Base-by-base conservation (phyloP, 2,113 vertebrate species). In the Psilopsiagon aurifrons region DNA sequence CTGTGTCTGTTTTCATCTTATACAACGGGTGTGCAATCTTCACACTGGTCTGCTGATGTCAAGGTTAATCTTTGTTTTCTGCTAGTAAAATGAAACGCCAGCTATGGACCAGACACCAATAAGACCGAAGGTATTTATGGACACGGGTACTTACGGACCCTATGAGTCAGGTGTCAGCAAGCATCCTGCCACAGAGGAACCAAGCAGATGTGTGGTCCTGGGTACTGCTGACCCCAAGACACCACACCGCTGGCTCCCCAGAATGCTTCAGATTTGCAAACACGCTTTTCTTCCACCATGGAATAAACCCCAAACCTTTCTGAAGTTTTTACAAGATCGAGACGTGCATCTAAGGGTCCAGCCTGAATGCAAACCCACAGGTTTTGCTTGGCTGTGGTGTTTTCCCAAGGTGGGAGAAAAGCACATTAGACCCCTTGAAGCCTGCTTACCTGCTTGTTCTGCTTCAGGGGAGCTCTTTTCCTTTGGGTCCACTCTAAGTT, bases 311-410 rank as follows among this genome's bases (percentile, higher is more conserved):
- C 27, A 88, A 57, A 62, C 13, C 33, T 60, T 85, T 20, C 10
- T 0, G 37, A 83, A 63, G 29, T 5, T 88, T 83, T 46, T 66
- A 29, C 13, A 80, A 54, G 81, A 86, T 14, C 2, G 10, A 51
- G 33, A 54, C 66, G 39, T 64, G 49, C 47, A 75, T 6, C 0
- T 0, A 90, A 12, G 17, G 13, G 10, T 35, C 17, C 1, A 1
- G 77, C 85, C 1, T 77, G 33, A 91, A 88, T n/a, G 11, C 62
- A 81, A 94, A 91, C 1, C 24, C 6, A 6, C 0, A 37, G n/a
- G 19, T n/a, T 86, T 78, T 77, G n/a, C 20, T 59, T 43, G 54
- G 63, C 60, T 69, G 11, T 41, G 71, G 4, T 54, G 31, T 69
- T 46, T 93, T 44, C 15, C 37, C 28, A 80, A 80, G 27, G 33